Percentiles rank a stretch among this genome's conserved stretches.
These are phyloP conservation scores for Pristiophorus japonicus DNA, from an alignment of 2,113 vertebrate species.

Conservation along the genomic window DNA sequence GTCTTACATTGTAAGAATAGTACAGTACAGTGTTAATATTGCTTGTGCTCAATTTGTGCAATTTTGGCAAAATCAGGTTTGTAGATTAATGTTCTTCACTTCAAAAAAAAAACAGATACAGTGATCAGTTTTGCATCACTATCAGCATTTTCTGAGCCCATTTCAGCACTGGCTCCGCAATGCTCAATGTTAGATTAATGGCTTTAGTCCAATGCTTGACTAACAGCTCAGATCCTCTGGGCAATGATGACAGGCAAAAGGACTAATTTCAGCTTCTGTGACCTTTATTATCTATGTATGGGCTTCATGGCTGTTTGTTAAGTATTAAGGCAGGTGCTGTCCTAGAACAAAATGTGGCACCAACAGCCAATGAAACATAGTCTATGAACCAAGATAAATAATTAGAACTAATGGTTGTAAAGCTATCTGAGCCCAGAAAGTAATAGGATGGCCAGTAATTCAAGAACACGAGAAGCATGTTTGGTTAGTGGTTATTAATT, in stretches of 20 bases:
- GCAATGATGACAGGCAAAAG: background rate
- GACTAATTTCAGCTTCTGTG: slow-evolving; percentile 16
- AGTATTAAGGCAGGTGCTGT: background rate
- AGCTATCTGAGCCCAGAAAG: background rate
- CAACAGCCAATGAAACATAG: background rate
- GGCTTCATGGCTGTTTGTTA: background rate
- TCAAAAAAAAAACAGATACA: background rate
- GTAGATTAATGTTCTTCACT: background rate
- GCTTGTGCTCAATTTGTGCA: no score
- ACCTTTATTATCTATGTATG: background rate
- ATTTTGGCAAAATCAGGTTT: background rate
- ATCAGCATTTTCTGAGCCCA: background rate
- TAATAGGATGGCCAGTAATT: background rate
- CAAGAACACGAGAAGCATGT: background rate
- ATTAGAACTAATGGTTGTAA: background rate
- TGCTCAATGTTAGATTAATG: background rate
- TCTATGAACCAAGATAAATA: background rate
- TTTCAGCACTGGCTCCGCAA: background rate
- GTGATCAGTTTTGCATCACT: background rate
- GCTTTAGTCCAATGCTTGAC: background rate
- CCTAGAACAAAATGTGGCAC: background rate
- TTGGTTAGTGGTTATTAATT: slow-evolving; percentile 8
- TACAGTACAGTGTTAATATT: background rate
- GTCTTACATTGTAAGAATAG: background rate
- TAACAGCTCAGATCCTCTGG: background rate